These are phyloP conservation scores for Pogonomyrmex californicus DNA, from an alignment of 1,140 invertebrate species.

Conservation along the genomic window DNA sequence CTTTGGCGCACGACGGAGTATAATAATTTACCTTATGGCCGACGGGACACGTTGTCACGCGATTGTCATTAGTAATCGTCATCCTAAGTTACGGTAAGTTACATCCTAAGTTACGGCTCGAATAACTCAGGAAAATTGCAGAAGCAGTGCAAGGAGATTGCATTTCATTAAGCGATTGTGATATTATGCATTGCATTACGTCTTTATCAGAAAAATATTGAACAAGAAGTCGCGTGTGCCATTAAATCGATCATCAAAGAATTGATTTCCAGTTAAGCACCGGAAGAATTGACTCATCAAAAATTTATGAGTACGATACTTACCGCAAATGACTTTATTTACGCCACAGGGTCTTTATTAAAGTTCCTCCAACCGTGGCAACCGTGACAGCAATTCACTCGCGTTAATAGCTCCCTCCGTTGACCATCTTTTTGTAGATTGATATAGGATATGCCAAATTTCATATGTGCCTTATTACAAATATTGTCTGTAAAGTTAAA, in stretches of 20 bases:
- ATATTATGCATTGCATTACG: not conserved
- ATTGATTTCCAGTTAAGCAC: conserved; percentile 14
- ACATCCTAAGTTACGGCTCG: no score
- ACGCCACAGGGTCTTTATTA: conserved; percentile 65
- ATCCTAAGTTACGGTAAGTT: not conserved
- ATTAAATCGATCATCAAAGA: not conserved
- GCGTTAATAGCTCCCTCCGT: not conserved
- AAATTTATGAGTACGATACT: conserved; percentile 38
- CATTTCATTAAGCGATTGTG: not conserved
- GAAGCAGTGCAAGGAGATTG: not conserved
- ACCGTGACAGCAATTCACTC: conserved; percentile 58
- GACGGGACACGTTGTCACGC: not conserved
- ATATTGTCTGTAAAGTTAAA: not conserved
- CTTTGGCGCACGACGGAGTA: not conserved
- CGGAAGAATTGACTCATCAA: conserved; percentile 56
- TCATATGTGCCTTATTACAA: not conserved
- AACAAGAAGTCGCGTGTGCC: not conserved
- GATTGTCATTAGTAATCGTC: not conserved
- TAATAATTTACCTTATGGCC: not conserved
- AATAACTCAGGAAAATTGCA: not conserved
- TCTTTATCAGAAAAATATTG: not conserved
- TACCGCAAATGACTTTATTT: conserved; percentile 73
- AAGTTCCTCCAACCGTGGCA: conserved; percentile 53
- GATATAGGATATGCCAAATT: not conserved
- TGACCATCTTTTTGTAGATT: not conserved